These are phyloP conservation scores for Ceuthmochares aereus DNA, from an alignment of 2,113 vertebrate genomes.

Conservation along the genomic window DNA sequence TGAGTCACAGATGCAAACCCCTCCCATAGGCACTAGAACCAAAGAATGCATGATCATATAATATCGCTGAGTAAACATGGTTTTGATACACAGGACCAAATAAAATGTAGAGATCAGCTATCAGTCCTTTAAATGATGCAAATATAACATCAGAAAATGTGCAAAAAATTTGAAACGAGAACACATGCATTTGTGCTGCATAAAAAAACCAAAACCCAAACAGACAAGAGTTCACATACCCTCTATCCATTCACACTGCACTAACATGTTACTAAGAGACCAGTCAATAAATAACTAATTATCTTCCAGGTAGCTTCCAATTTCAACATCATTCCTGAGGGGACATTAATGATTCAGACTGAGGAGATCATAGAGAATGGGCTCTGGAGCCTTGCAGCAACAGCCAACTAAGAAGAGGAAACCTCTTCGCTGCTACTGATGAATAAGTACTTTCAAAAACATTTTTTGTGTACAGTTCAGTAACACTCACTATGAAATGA, in stretches of 20 bases:
- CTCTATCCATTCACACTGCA: not conserved
- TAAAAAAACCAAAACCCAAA: not conserved
- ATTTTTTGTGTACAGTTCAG: not conserved
- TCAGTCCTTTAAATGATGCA: not conserved
- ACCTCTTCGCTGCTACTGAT: not conserved
- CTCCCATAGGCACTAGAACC: not conserved
- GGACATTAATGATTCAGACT: not conserved
- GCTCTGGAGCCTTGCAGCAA: not conserved
- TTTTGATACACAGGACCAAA: not conserved
- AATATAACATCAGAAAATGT: not conserved
- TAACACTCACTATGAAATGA: not conserved
- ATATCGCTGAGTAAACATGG: not conserved
- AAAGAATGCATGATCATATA: not conserved
- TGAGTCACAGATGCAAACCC: not conserved
- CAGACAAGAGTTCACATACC: not conserved
- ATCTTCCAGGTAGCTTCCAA: not conserved
- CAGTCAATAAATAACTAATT: not conserved
- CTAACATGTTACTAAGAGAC: not conserved
- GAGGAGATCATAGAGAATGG: not conserved
- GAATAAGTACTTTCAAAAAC: not conserved
- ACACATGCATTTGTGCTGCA: not conserved
- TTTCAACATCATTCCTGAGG: not conserved
- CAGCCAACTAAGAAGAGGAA: not conserved
- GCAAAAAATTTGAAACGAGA: not conserved
- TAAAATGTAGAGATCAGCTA: not conserved